A percentile compares a stretch with the other conserved stretches of the same genome.
Conservation (phyloP, 2,797 vertebrate genomes). For the Crypturellus tataupa region DNA sequence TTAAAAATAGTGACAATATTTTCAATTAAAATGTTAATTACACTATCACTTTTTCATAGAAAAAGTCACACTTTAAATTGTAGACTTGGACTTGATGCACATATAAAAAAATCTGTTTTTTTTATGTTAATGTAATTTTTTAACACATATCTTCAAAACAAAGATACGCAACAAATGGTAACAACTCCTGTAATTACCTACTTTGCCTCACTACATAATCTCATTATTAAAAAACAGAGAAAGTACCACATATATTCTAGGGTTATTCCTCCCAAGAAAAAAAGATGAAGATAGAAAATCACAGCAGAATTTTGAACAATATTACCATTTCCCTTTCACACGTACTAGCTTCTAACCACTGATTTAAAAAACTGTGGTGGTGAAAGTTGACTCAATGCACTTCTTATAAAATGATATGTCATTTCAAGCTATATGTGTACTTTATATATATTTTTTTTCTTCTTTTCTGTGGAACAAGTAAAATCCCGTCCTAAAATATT, state of each 20-base stretch:
- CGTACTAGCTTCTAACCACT: fast-evolving
- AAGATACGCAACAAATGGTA: background rate
- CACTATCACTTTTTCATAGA: no score
- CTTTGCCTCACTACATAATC: background rate
- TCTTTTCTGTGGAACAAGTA: background rate
- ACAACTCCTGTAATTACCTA: background rate
- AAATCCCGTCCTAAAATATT: background rate
- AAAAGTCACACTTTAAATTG: background rate
- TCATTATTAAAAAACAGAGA: background rate
- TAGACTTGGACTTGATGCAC: background rate
- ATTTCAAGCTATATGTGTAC: background rate
- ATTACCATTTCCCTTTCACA: background rate
- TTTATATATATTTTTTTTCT: background rate
- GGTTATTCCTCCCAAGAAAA: background rate
- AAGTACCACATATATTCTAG: background rate
- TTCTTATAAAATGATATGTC: background rate
- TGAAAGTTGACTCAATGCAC: background rate
- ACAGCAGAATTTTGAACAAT: background rate
- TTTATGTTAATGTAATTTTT: background rate
- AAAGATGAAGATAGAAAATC: background rate
- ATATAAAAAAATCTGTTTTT: background rate
- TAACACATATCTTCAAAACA: background rate
- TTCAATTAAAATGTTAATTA: no score
- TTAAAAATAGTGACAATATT: background rate
- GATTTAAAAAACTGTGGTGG: background rate